These are phyloP conservation scores for Enchytraeus crypticus DNA, from an alignment of 2,888 invertebrate species.

Conservation along the genomic window DNA sequence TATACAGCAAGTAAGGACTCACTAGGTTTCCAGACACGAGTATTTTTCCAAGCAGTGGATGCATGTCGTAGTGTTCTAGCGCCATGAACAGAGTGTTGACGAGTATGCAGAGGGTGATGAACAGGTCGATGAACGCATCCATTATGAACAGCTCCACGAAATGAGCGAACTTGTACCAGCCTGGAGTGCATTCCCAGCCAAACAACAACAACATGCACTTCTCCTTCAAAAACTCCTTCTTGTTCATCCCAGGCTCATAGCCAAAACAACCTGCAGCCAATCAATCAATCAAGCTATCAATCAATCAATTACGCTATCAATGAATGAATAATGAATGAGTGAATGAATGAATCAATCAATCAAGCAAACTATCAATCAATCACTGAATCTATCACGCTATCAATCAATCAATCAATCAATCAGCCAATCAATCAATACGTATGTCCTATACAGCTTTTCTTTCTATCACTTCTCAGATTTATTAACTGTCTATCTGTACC, in stretches of 20 bases:
- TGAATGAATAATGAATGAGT: too few relatives aligned
- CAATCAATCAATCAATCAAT: too few relatives aligned
- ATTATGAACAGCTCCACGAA: constrained; percentile 77
- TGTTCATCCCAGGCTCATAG: constrained; percentile 15
- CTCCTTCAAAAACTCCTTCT: constrained; percentile 34
- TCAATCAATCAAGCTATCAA: too few relatives aligned
- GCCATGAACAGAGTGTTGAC: constrained; percentile 97
- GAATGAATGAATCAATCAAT: too few relatives aligned
- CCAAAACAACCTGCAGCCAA: constrained; percentile 3
- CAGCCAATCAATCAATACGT: too few relatives aligned
- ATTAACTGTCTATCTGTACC: too few relatives aligned
- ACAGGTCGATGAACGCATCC: constrained; percentile 94
- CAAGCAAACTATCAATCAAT: too few relatives aligned
- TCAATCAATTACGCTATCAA: too few relatives aligned
- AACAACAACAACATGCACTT: constrained; percentile 37
- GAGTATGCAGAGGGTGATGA: constrained; percentile 94
- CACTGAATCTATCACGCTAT: too few relatives aligned
- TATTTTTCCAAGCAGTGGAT: constrained; percentile 66
- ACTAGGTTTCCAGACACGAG: constrained; percentile 90
- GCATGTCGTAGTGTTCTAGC: constrained; percentile 88
- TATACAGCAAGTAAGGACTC: too few relatives aligned
- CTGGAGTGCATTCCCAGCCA: constrained; percentile 85
- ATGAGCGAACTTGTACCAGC: constrained; percentile 60
- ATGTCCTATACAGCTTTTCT: too few relatives aligned
- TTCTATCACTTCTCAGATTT: too few relatives aligned